Base-by-base conservation (phyloP, 2,113 vertebrate genomes). In the Channa maculata region DNA sequence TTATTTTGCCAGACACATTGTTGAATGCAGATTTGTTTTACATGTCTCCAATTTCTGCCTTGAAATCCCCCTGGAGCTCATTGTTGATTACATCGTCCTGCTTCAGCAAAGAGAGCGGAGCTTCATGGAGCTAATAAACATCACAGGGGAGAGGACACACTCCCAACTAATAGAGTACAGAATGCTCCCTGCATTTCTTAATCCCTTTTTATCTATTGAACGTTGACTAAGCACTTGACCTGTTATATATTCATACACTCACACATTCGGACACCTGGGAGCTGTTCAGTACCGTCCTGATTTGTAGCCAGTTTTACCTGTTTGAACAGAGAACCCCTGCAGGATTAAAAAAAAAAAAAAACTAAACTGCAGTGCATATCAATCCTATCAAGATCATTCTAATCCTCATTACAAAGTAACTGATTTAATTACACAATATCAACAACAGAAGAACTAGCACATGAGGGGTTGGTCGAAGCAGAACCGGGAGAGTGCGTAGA, bases 161-260 rank as follows among this genome's bases (percentile, higher is more conserved):
- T 55, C 54, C 10, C 10, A 14, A 11, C 14, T 14, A 50, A n/a
- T 24, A 24, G 58, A 58, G 55, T 13, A 38, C 38, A 58, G 49
- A 48, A 59, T 0, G 33, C 44, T 33, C 9, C 4, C 36, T 15
- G 41, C n/a, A 44, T 34, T 24, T 57, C 36, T 15, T 48, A 36
- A 76, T 71, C 54, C 55, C 52, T 65, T 51, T 75, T 75, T 71
- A 75, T 60, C 65, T 54, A 57, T 49, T 10, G 8, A 68, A 10
- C 46, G 14, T 39, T 52, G 34, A 58, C 34, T 2, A 13, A 53
- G 43, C 62, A 44, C 76, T 73, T 69, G 68, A 77, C 74, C 74
- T 67, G 55, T 49, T 79, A n/a, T 34, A 33, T 59, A 43, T 51
- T 64, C 75, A 64, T 1, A 64, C 33, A 41, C 50, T 9, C 33